Conservation (phyloP, 2,113 vertebrate species). For the Setophaga coronata region DNA sequence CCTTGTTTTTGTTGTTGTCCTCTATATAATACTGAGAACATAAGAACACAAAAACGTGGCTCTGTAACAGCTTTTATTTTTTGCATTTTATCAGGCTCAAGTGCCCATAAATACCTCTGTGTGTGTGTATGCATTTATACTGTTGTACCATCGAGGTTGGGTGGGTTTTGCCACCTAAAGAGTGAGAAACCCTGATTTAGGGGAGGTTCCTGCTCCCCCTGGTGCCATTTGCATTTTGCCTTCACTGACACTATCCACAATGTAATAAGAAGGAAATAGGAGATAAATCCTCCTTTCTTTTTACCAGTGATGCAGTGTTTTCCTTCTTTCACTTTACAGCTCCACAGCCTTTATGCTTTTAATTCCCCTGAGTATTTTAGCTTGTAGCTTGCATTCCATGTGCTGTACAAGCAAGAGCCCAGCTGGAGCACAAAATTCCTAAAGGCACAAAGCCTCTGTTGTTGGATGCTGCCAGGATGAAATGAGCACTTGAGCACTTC, state of each 20-base stretch:
- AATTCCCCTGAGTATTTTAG: background rate
- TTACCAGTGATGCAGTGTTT: background rate
- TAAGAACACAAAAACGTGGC: background rate
- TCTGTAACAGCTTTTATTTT: background rate
- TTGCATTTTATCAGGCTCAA: background rate
- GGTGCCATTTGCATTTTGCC: background rate
- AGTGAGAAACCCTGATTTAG: background rate
- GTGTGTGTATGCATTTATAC: fast-evolving
- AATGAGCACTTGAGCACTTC: background rate
- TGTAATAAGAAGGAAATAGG: fast-evolving
- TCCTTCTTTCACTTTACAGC: background rate
- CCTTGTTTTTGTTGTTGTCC: background rate
- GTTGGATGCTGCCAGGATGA: background rate
- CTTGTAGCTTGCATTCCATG: background rate
- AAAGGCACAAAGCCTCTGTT: background rate
- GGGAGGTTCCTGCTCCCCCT: background rate
- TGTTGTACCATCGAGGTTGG: fast-evolving
- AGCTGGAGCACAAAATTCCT: background rate
- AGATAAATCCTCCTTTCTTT: background rate
- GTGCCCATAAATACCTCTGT: too few relatives aligned
- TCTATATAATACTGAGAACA: background rate
- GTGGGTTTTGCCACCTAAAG: background rate
- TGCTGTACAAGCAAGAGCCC: background rate
- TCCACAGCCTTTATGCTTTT: background rate
- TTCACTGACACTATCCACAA: background rate